Conservation (phyloP, 2,888 invertebrate genomes). For the Hipparchia semele region DNA sequence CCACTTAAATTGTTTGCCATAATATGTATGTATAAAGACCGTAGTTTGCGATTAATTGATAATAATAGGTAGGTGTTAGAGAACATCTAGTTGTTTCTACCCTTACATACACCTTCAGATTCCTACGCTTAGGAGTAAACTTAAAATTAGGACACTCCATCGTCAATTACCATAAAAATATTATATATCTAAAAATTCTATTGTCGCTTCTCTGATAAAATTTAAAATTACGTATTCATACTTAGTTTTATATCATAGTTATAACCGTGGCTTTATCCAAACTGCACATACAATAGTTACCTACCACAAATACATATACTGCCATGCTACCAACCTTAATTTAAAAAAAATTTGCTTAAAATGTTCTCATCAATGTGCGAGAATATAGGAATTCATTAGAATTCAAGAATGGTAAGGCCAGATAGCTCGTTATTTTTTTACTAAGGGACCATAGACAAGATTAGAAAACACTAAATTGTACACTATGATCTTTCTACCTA, state of each 20-base stretch:
- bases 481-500: too few relatives aligned
- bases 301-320: too few relatives aligned
- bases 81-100: background rate
- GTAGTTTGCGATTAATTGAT: background rate
- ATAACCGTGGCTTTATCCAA: too few relatives aligned
- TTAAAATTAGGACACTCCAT: background rate
- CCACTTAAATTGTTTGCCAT: background rate
- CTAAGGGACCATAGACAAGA: background rate
- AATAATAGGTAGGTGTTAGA: background rate
- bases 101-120: background rate
- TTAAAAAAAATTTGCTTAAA: too few relatives aligned
- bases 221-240: background rate
- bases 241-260: too few relatives aligned
- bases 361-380: too few relatives aligned
- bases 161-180: conserved; percentile 2
- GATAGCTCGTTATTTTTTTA: background rate
- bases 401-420: too few relatives aligned
- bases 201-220: background rate
- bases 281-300: too few relatives aligned
- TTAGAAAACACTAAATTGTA: too few relatives aligned
- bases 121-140: background rate
- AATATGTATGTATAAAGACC: background rate
- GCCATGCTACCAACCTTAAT: too few relatives aligned
- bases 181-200: background rate
- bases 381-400: too few relatives aligned